Evolutionary conservation across 1,140 invertebrate genomes (phyloP).

Genomic region (Maniola jurtina): DNA sequence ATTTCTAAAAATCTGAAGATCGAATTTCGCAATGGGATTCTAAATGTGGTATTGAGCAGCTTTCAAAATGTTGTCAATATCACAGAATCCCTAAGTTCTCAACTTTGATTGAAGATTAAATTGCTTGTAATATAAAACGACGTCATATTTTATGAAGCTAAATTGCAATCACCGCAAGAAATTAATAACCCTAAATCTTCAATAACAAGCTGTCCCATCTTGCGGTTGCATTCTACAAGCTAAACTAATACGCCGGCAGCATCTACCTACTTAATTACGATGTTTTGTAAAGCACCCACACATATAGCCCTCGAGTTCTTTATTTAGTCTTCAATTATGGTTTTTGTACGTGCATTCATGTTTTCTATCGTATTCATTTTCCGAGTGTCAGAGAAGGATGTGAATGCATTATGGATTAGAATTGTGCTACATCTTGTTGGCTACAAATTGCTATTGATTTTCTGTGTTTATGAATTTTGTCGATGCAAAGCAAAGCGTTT

Average conservation of each 20-base stretch:
- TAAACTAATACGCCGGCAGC: constrained; percentile 26
- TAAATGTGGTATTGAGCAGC: no score
- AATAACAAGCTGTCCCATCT: not conserved
- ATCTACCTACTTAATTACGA: constrained; percentile 29
- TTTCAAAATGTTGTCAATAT: no score
- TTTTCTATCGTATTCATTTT: not conserved
- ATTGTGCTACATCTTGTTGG: not conserved
- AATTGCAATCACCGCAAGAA: not conserved
- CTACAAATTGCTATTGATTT: not conserved
- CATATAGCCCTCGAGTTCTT: constrained; percentile 7
- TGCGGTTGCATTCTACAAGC: constrained; percentile 7
- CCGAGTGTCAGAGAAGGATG: not conserved
- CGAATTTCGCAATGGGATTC: no score
- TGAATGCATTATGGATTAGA: not conserved
- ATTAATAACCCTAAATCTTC: not conserved
- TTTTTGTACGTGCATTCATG: constrained; percentile 1
- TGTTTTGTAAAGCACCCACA: constrained; percentile 30
- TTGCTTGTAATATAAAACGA: not conserved
- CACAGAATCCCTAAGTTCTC: no score
- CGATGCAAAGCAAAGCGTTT: no score
- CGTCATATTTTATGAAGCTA: not conserved
- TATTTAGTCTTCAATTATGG: constrained; percentile 8
- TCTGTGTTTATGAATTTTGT: not conserved
- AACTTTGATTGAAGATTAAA: not conserved
- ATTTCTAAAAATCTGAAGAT: no score